These are phyloP conservation scores for Eumaeus atala DNA, from an alignment of 1,140 invertebrate species.

Conservation along the genomic window DNA sequence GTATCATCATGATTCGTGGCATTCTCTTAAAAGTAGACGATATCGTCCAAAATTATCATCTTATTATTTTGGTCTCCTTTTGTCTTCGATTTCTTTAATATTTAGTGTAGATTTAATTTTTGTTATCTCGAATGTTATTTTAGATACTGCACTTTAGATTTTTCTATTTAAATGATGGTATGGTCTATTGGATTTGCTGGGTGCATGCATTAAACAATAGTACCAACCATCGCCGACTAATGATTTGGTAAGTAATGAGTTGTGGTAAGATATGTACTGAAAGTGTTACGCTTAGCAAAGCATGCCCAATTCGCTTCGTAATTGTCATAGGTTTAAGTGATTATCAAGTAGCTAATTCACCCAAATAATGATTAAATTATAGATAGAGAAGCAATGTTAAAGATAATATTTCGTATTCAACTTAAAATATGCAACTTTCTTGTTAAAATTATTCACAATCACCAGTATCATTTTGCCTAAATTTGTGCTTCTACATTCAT, in stretches of 20 bases:
- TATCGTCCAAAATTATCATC: slow-evolving; percentile 43
- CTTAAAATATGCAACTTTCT: too few relatives aligned
- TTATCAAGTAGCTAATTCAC: not conserved
- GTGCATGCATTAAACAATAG: slow-evolving; percentile 35
- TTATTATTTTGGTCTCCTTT: slow-evolving; percentile 54
- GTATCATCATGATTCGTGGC: slow-evolving; percentile 61
- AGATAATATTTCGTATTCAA: too few relatives aligned
- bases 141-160: slow-evolving; percentile 63
- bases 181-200: slow-evolving; percentile 33
- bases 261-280: slow-evolving; percentile 12
- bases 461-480: too few relatives aligned
- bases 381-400: too few relatives aligned
- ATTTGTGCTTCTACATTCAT: too few relatives aligned
- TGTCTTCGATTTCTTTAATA: slow-evolving; percentile 48
- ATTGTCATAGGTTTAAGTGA: not conserved
- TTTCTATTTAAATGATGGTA: slow-evolving; percentile 53
- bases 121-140: slow-evolving; percentile 52
- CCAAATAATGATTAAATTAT: not conserved
- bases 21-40: slow-evolving; percentile 39
- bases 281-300: slow-evolving; percentile 1
- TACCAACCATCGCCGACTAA: slow-evolving; percentile 23
- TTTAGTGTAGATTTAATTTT: slow-evolving; percentile 54
- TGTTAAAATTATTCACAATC: too few relatives aligned
- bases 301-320: slow-evolving; percentile 2
- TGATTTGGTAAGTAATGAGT: slow-evolving; percentile 30